Base-by-base conservation (phyloP, 2,888 invertebrate genomes). In the Andrena trimmerana region DNA sequence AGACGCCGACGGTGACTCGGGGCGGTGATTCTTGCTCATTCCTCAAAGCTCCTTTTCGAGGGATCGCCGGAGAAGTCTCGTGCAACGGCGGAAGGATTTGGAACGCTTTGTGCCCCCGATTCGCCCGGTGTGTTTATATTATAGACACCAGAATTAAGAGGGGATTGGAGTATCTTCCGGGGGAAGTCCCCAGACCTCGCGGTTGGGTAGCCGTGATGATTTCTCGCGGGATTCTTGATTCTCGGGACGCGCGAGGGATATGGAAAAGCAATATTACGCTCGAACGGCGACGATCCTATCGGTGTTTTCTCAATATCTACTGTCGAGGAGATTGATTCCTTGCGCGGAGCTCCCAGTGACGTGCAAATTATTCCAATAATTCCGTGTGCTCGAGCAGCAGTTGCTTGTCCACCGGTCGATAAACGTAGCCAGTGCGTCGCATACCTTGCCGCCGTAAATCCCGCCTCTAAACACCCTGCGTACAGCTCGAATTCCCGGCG, bases 341-440 rank as follows among this genome's bases (percentile, higher is more conserved):
- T 42, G 63, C 67, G 16, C 54, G 68, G 33, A 31, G 54, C 73
- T 84, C 16, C 20, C 24, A 33, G 36, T 24, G 72, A 71, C 80
- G 80, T 54, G 78, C 76, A 86, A 81, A 83, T 83, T 29, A 60
- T 69, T 57, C 66, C 66, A 70, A 82, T 82, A 82, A 83, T 77
- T 78, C 57, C 31, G 54, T 8, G 69, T 16, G 52, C 8, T 69
- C 59, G 33, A 74, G 65, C 65, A 75, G 74, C 66, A 74, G 72
- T 4, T 75, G 83, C 81, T 80, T 83, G 86, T 84, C 75, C 52
- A 63, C 10, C 36, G 73, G 24, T 78, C 85, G 89, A 89, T 87
- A 90, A 90, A 89, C 81, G 85, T 86, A 42, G 42, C 42, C 89
- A 78, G 69, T 75, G n/a, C n/a, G 8, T 29, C 69, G 52, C 59